Evolutionary conservation across 2,888 invertebrate species (phyloP).

Genomic region (Pollenia amentaria): DNA sequence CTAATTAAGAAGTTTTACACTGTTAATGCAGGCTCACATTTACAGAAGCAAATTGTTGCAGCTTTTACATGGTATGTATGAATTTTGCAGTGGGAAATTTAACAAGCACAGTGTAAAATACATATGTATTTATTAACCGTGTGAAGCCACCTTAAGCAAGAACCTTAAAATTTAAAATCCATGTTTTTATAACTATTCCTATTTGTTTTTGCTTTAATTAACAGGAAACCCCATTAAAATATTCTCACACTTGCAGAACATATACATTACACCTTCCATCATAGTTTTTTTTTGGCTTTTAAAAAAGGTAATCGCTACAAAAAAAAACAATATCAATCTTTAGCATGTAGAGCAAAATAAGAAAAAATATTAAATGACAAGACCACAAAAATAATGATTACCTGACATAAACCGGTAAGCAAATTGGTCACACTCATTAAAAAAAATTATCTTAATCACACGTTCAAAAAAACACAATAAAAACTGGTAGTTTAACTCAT

Average conservation of each 20-base stretch:
- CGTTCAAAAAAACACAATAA: constrained; percentile 5
- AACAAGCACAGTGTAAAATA: no score
- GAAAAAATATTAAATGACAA: neutral
- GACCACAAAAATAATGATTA: constrained; percentile 49
- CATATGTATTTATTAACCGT: no score
- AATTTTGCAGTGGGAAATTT: no score
- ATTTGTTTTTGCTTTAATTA: neutral
- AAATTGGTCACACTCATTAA: constrained; percentile 63
- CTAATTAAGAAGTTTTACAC: no score
- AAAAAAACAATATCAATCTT: constrained; percentile 23
- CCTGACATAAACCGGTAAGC: constrained; percentile 58
- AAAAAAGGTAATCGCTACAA: constrained; percentile 20
- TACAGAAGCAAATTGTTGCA: no score
- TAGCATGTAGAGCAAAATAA: constrained; percentile 9
- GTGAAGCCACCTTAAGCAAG: no score
- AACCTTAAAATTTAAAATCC: no score
- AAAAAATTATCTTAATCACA: constrained; percentile 43
- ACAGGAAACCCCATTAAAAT: constrained; percentile 9
- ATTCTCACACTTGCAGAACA: constrained; percentile 40
- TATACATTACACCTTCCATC: constrained; percentile 30
- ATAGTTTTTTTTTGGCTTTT: constrained; percentile 2
- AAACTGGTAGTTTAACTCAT: constrained; percentile 66
- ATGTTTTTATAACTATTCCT: no score
- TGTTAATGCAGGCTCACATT: no score
- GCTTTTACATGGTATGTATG: no score